Evolutionary conservation across 1,140 invertebrate genomes (phyloP), one percentile per base, ranked within the genome.

Genomic region (Drosophila prosaltans): DNA sequence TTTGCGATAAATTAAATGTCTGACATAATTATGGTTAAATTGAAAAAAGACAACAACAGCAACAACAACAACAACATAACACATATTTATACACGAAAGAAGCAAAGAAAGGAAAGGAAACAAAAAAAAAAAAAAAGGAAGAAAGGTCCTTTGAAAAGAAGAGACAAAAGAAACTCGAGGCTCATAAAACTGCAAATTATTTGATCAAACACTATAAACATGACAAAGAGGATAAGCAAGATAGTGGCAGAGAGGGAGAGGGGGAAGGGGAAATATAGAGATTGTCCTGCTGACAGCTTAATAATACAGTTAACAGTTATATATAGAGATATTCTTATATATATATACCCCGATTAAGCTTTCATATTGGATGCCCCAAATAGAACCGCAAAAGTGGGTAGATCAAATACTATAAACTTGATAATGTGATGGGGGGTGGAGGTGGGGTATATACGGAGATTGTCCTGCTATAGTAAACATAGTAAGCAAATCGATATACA

Each of bases 1-100:
- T 78, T 69, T 51, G 74, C 81, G 65, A 91, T 89, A 91, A 91
- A 91, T 91, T 91, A 80, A 89, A 75, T 78, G 73, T 73, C 74
- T 80, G 89, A 81, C 83, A 91, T 91, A 89, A 91, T 91, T 91
- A 91, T 84, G 74, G 77, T 78, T 57, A 84, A 84, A 88, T 88
- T 88, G 75, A 88, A 82, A 81, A 77, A 43, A 11, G 41, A 55
- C 40, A 69, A 39, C 36, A 39, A 3, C 2, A n/a, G n/a, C 11
- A 16, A 45, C 3, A 6, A 16, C 11, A 6, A 16, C 11, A 65
- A 36, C 26, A 3, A 36, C 6, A 36, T 36, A 36, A 36, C 6
- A 36, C 6, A 36, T 7, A 36, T 7, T 4, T 7, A 36, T 7
- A 36, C 32, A 36, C 3, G 6, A 1, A 32, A 9, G 11, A 39